Conservation (phyloP, 2,888 invertebrate genomes). For the Cinara cedri region DNA sequence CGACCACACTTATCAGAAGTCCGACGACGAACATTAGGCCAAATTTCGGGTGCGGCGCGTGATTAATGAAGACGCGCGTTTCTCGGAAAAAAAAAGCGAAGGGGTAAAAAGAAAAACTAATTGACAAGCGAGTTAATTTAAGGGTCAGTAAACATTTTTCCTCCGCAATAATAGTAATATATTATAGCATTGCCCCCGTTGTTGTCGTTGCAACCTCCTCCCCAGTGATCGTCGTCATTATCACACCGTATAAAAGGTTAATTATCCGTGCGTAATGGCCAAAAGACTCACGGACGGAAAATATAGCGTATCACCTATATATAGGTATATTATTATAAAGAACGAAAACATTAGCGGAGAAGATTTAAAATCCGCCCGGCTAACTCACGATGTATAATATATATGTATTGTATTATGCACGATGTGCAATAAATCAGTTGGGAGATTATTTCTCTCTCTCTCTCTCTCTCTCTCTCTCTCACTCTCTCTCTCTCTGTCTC, state of each 20-base stretch:
- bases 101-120: constrained; percentile 1
- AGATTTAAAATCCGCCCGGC: neutral
- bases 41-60: neutral
- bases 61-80: constrained; percentile 31
- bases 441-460: neutral
- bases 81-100: neutral
- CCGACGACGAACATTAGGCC: no score
- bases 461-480: neutral
- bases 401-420: neutral
- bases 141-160: constrained; percentile 24
- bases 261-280: constrained; percentile 40
- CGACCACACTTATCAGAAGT: no score
- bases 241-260: constrained; percentile 19
- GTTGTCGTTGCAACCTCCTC: no score
- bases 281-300: neutral
- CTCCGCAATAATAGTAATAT: neutral
- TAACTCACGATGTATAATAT: neutral
- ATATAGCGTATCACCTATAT: no score
- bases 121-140: constrained; percentile 42
- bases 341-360: neutral
- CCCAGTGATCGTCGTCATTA: neutral
- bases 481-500: neutral
- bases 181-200: no score
- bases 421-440: constrained; percentile 35
- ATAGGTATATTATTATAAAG: no score